Evolutionary conservation across 2,797 vertebrate genomes (phyloP).

Genomic region (Zenarchopterus dispar): DNA sequence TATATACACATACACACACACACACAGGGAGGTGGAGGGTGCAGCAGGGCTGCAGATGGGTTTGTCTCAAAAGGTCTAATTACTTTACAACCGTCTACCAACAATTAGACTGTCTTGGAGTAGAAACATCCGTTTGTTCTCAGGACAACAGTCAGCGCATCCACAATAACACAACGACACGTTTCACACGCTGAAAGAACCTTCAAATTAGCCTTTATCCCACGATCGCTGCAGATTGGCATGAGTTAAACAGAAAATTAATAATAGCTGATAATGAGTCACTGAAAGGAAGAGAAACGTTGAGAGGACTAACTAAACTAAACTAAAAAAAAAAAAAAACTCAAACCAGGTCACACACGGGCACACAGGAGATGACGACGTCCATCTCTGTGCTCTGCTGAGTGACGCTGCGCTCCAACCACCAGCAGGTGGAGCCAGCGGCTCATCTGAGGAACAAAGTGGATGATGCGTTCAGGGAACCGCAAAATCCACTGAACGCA

Average conservation of each 20-base stretch:
- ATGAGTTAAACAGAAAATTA: no score
- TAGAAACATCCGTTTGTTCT: constrained; percentile 89
- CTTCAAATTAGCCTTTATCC: background rate
- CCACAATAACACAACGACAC: background rate
- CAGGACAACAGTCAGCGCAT: constrained; percentile 55
- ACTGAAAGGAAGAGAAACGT: no score
- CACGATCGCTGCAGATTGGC: background rate
- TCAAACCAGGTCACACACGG: no score
- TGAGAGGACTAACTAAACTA: no score
- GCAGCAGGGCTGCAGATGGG: constrained; percentile 78
- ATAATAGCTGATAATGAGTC: no score
- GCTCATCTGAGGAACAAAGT: constrained; percentile 24
- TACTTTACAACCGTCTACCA: constrained; percentile 94
- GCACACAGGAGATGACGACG: no score
- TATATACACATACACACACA: constrained; percentile 10
- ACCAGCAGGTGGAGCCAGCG: constrained; percentile 79
- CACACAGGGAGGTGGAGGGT: constrained; percentile 3
- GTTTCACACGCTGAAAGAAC: background rate
- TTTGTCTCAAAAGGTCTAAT: constrained; percentile 91
- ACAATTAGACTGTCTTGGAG: constrained; percentile 88
- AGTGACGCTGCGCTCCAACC: constrained; percentile 27
- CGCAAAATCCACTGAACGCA: constrained; percentile 10
- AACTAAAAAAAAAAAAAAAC: no score
- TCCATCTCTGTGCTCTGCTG: background rate
- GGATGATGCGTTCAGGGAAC: constrained; percentile 45